Evolutionary conservation across 2,797 vertebrate species (phyloP), one percentile per base, ranked within the genome.

Genomic region (Crocodylus rhombifer): DNA sequence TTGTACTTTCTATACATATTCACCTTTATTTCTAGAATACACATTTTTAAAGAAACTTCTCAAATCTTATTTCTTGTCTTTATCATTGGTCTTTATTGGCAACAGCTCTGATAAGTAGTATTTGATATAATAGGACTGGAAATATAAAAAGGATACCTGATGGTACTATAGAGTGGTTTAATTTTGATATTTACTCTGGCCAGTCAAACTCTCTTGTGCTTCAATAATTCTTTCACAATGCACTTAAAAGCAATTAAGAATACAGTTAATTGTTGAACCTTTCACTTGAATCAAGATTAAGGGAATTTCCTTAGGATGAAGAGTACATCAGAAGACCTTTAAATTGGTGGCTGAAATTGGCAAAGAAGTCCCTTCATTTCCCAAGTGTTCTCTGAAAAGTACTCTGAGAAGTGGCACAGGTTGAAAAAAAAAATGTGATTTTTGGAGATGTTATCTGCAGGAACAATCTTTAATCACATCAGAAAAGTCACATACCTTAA

Each of bases 401-500:
- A 17, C 82, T 86, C 13, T 74, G 65, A 90, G 77, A 77, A 92
- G 81, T 2, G 86, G 3, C n/a, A 61, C 14, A 51, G 64, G 78
- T 20, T 61, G 42, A 86, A 92, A 88, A 92, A 14, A 0, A 8
- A 82, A 17, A 28, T 26, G 26, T 28, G 28, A 65, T 76, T 90
- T 75, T 75, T 77, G 64, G 92, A 80, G 79, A 33, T 14, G 55
- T 11, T 21, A 92, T 87, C 88, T 80, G 4, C 61, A n/a, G 30
- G 11, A 86, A 77, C 81, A 82, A 79, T 76, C 77, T 92, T 93
- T 62, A 15, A 85, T 77, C 42, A 62, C 33, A 81, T 90, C 58
- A 83, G 60, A 88, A 91, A 85, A 82, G 80, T 62, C 6, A 74
- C 55, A 78, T 58, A 15, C 88, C 91, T 5, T 28, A 14, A 64